These are phyloP conservation scores for Heliocidaris erythrogramma DNA, from an alignment of 35 echinoderm and acorn worm species.

Conservation along the genomic window DNA sequence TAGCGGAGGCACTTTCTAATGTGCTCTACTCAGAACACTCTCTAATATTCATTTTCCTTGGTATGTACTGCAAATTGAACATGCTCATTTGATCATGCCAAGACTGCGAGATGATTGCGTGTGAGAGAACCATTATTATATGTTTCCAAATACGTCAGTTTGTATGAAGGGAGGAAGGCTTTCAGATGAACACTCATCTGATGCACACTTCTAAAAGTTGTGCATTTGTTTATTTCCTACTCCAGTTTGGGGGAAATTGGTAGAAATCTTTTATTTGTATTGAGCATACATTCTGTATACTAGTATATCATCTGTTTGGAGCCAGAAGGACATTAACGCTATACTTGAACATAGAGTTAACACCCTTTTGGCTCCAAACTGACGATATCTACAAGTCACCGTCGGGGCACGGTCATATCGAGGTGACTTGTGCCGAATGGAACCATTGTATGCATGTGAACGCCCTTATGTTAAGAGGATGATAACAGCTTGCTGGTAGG, in stretches of 20 bases:
- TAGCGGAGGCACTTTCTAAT: neutral
- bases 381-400: neutral
- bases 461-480: neutral
- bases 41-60: neutral
- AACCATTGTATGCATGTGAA: neutral
- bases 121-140: neutral
- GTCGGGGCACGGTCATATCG: neutral
- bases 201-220: no score
- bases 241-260: no score
- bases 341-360: no score
- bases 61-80: neutral
- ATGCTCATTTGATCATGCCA: neutral
- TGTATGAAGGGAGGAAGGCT: neutral
- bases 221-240: neutral
- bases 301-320: no score
- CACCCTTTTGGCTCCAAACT: no score
- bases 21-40: neutral
- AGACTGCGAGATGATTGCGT: neutral
- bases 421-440: neutral
- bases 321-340: no score
- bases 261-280: no score
- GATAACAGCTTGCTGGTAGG: constrained; percentile 7
- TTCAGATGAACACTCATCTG: no score
- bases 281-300: no score
- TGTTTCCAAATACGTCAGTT: neutral